Conservation (phyloP, 2,113 vertebrate genomes). For the Balaeniceps rex region DNA sequence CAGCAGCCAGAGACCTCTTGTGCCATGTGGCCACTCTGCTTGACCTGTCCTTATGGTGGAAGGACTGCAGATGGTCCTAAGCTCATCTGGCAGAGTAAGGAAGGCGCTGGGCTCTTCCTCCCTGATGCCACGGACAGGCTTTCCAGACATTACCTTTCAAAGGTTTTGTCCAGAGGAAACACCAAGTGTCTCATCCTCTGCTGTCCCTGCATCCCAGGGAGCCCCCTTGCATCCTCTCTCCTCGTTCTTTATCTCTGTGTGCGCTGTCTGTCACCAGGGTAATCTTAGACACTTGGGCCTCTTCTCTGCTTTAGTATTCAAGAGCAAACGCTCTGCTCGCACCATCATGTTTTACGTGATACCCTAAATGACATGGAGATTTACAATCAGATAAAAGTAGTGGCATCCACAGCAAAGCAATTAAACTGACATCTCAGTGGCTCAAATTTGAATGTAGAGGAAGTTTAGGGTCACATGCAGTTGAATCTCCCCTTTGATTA, state of each 20-base stretch:
- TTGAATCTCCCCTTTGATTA: neutral
- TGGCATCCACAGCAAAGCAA: neutral
- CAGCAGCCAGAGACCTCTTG: neutral
- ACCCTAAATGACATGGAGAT: neutral
- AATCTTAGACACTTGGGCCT: neutral
- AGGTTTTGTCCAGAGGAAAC: neutral
- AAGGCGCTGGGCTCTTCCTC: neutral
- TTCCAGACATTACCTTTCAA: neutral
- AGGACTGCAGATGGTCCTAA: neutral
- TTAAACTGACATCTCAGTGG: neutral
- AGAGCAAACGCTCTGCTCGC: neutral
- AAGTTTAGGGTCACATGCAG: neutral
- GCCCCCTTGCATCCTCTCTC: neutral
- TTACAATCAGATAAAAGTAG: neutral
- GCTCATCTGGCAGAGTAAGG: neutral
- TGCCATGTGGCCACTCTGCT: accelerated
- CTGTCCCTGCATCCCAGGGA: neutral
- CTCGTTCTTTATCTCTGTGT: neutral
- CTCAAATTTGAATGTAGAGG: neutral
- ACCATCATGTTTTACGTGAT: neutral
- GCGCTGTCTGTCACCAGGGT: neutral
- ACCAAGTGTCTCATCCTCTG: neutral
- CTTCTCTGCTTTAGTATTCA: neutral
- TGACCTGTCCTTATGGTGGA: neutral
- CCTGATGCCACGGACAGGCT: neutral